phyloP scores from a whole-genome alignment of 23 tunicate species.

The Botrylloides violaceus region DNA sequence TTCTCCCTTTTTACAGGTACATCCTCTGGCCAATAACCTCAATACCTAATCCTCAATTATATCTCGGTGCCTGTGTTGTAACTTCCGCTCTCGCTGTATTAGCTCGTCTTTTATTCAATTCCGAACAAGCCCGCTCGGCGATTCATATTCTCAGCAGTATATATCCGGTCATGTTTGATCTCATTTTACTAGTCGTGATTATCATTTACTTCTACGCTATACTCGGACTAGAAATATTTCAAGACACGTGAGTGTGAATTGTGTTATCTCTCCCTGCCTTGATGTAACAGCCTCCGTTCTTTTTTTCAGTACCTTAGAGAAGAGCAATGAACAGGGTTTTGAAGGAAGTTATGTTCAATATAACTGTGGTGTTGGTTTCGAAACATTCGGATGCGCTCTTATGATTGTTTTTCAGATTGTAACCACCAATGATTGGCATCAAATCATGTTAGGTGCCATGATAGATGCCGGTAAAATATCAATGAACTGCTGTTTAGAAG shows the following conservation, averaged over 20 bases:
- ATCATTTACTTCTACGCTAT: slow-evolving; percentile 84
- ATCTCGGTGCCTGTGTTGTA: slow-evolving; percentile 93
- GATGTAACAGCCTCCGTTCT: neutral
- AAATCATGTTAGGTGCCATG: slow-evolving; percentile 86
- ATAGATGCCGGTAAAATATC: slow-evolving; percentile 51
- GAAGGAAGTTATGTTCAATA: slow-evolving; percentile 87
- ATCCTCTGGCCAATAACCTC: slow-evolving; percentile 41
- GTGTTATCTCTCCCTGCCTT: neutral
- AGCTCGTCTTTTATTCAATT: slow-evolving; percentile 63
- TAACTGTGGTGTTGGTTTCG: slow-evolving; percentile 87
- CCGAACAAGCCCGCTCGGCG: slow-evolving; percentile 75
- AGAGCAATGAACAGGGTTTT: slow-evolving; percentile 38
- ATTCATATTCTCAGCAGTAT: slow-evolving; percentile 55
- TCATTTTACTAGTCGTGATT: slow-evolving; percentile 62
- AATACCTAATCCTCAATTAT: neutral
- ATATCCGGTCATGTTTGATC: slow-evolving; percentile 93
- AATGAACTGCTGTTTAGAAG: neutral
- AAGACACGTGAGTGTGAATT: slow-evolving; percentile 53
- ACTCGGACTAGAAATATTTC: slow-evolving; percentile 81
- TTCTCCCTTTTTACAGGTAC: slow-evolving; percentile 50
- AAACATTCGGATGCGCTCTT: slow-evolving; percentile 84
- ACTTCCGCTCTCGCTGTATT: slow-evolving; percentile 65
- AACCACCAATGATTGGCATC: slow-evolving; percentile 96
- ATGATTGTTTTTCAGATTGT: slow-evolving; percentile 86
- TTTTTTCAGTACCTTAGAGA: slow-evolving; percentile 35